Base-by-base conservation (phyloP, 2,888 invertebrate species). In the Linnaemya tessellans region DNA sequence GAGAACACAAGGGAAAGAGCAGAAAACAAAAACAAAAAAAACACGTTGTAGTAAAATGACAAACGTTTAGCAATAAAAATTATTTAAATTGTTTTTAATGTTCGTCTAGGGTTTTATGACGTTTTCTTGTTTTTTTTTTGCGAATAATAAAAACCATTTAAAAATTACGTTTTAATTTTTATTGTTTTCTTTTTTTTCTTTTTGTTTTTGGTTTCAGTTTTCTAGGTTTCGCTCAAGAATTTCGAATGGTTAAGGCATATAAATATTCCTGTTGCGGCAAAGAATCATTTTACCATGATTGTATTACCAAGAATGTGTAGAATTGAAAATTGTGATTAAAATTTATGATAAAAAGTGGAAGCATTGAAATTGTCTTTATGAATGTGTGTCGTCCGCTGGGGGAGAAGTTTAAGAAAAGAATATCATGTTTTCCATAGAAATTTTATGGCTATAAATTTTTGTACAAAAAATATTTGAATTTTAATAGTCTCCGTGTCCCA, bases 21-120 rank as follows among this genome's bases (percentile, higher is more conserved):
- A 54, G 74, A 43, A 54, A 60, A 30, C 30, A 30, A 5, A 2
- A 30, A 30, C 30, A 30, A 30, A 5, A 30, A 30, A 2, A 25
- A 62, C 56, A 73, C 35, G 56, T 46, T 73, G 77, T 73, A 62
- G 73, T 68, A 84, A 84, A 81, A 84, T 84, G 84, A 81, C 81
- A 84, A 84, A 84, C 78, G 81, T 84, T 84, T 84, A 73, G 84
- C 64, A 81, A 84, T 81, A 84, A 84, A 84, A 84, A 84, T 84
- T 81, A 84, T 84, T 81, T 79, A 81, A 81, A 84, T 84, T 81
- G 81, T 84, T 81, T 84, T 84, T 81, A 80, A 70, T 78, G 78
- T 20, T 74, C 60, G 73, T 74, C 81, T 73, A 54, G 73, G 58
- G 56, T 56, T 70, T 78, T 78, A 74, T 74, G 67, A 62, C 46